Evolutionary conservation across 1,140 invertebrate species (phyloP).

Genomic region (Bombus pascuorum): DNA sequence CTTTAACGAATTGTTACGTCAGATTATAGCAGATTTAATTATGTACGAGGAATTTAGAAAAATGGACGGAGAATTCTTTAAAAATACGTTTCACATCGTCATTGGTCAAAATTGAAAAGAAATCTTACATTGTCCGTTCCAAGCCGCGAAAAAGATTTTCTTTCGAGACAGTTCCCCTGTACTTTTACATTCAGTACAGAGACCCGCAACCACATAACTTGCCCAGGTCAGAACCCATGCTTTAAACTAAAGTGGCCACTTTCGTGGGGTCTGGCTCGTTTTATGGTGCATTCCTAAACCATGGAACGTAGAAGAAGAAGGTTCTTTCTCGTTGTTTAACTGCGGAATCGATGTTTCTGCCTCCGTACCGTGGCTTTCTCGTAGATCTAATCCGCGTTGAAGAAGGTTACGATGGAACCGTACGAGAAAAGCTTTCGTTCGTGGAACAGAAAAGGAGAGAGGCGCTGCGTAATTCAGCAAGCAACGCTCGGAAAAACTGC

Average conservation of each 20-base stretch:
- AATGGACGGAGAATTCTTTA: too few species aligned
- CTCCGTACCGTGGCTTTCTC: not conserved
- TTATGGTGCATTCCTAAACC: slow-evolving; percentile 63
- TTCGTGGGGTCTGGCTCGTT: slow-evolving; percentile 23
- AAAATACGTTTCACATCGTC: too few species aligned
- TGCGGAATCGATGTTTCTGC: slow-evolving; percentile 42
- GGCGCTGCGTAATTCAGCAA: slow-evolving; percentile 14
- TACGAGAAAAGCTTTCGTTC: not conserved
- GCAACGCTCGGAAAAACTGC: not conserved
- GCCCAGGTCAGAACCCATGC: slow-evolving; percentile 13
- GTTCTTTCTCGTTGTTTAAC: slow-evolving; percentile 59
- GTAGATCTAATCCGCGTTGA: not conserved
- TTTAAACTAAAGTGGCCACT: slow-evolving; percentile 38
- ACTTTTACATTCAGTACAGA: not conserved
- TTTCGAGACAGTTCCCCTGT: too few species aligned
- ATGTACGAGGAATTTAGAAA: rapidly evolving
- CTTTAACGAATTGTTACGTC: too few species aligned
- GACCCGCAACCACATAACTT: slow-evolving; percentile 1
- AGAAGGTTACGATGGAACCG: not conserved
- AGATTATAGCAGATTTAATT: too few species aligned
- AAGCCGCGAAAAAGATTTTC: not conserved
- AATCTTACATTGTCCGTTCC: not conserved
- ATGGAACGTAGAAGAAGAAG: slow-evolving; percentile 65
- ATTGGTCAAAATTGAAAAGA: too few species aligned
- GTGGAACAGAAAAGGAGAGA: not conserved